These are phyloP conservation scores for Monoplex corrugatus DNA, from an alignment of 2,888 invertebrate genomes.

Conservation along the genomic window DNA sequence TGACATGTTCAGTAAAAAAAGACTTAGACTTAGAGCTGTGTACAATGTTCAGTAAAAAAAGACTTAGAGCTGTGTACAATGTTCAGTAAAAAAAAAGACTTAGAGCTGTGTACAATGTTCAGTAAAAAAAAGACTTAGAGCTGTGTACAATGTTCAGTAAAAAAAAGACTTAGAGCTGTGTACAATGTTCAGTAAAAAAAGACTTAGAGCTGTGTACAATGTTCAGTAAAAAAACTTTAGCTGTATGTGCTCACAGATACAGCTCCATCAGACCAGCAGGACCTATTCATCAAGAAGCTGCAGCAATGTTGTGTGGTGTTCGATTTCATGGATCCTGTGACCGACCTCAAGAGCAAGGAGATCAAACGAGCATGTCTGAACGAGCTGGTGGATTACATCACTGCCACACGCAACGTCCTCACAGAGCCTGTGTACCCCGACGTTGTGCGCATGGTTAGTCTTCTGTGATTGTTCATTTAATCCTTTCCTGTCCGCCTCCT, in stretches of 20 bases:
- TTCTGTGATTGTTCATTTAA: neutral
- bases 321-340: constrained; percentile 98
- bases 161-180: no score
- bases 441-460: constrained; percentile 97
- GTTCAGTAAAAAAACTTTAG: no score
- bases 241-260: constrained; percentile 73
- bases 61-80: no score
- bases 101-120: no score
- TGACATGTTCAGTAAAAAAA: no score
- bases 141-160: no score
- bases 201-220: no score
- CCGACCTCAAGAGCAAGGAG: constrained; percentile 99
- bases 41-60: no score
- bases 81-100: no score
- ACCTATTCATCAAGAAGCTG: constrained; percentile 97
- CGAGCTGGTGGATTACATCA: constrained; percentile 98
- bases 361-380: constrained; percentile 97
- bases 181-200: no score
- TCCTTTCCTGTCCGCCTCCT: neutral
- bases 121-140: no score
- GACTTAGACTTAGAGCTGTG: no score
- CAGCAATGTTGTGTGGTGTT: constrained; percentile 99
- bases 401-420: constrained; percentile 93
- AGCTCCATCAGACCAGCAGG: constrained; percentile 94
- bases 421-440: constrained; percentile 99